Percentiles rank a stretch among this genome's conserved stretches.
These are phyloP conservation scores for Graptemys geographica DNA, from an alignment of 2,797 vertebrate species.

Conservation along the genomic window DNA sequence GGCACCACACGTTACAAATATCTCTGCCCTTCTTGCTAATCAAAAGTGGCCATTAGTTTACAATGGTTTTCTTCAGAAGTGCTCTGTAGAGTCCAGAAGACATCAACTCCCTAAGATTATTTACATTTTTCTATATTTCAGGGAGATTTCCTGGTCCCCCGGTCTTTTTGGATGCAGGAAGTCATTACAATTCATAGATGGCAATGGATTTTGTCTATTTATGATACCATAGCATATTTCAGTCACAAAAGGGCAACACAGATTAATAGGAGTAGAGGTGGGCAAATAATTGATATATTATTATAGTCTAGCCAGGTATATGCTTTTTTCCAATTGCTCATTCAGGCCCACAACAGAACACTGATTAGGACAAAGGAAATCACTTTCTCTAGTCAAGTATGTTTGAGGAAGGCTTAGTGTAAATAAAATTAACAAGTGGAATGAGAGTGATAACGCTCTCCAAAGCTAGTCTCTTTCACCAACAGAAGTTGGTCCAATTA, in stretches of 20 bases:
- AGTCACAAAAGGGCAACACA: background rate
- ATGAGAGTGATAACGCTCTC: background rate
- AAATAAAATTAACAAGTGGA: constrained; percentile 46
- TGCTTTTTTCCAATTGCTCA: background rate
- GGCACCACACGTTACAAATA: background rate
- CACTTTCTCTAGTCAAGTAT: background rate
- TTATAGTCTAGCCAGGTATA: constrained; percentile 25
- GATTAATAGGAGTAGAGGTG: constrained; percentile 1
- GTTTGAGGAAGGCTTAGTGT: constrained; percentile 13
- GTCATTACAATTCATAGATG: background rate
- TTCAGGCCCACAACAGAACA: background rate
- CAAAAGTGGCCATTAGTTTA: background rate
- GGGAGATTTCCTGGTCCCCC: background rate
- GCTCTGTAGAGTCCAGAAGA: background rate
- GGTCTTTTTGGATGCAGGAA: background rate
- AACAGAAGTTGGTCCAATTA: background rate
- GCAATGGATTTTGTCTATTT: background rate
- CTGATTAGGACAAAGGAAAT: constrained; percentile 10
- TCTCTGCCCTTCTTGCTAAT: background rate
- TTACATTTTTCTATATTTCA: background rate
- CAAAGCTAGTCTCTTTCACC: background rate
- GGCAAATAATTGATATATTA: constrained; percentile 12
- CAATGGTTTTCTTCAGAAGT: background rate
- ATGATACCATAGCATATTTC: background rate
- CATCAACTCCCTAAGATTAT: background rate